Evolutionary conservation across 2,888 invertebrate genomes (phyloP).

Genomic region (Zygogramma bicolorata): DNA sequence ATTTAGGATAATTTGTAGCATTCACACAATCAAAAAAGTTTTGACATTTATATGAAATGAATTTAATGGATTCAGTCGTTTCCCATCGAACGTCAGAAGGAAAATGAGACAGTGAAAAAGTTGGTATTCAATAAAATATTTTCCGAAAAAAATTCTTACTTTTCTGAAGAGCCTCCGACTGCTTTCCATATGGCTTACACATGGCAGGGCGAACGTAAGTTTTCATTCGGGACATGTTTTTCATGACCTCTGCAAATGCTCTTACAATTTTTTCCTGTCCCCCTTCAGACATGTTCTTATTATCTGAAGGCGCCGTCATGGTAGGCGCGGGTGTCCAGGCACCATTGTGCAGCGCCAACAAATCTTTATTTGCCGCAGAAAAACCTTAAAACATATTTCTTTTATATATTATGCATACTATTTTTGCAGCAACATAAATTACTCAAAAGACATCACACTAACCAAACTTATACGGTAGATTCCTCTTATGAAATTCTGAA

Average conservation of each 20-base stretch:
- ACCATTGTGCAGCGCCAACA: constrained; percentile 77
- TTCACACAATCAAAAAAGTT: too few species aligned
- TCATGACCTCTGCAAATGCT: constrained; percentile 87
- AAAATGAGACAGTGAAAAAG: neutral
- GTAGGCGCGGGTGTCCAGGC: constrained; percentile 69
- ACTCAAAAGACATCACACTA: too few species aligned
- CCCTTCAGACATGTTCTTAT: constrained; percentile 63
- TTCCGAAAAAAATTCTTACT: constrained; percentile 70
- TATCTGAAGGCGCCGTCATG: constrained; percentile 55
- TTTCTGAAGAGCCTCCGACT: constrained; percentile 89
- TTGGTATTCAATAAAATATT: neutral
- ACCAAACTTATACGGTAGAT: too few species aligned
- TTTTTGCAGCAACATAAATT: too few species aligned
- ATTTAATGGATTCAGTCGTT: too few species aligned
- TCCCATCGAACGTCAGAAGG: too few species aligned
- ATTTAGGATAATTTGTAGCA: too few species aligned
- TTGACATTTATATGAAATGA: too few species aligned
- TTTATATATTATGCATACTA: too few species aligned
- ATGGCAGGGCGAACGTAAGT: constrained; percentile 89
- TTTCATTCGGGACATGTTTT: constrained; percentile 90
- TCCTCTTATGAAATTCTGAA: too few species aligned
- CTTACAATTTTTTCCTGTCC: constrained; percentile 89
- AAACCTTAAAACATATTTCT: constrained; percentile 52
- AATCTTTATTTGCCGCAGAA: constrained; percentile 72
- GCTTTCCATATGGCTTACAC: constrained; percentile 92